Percentiles rank a stretch among this genome's conserved stretches.
Evolutionary conservation across 2,113 vertebrate species (phyloP).

Genomic region (Laticauda laticaudata): DNA sequence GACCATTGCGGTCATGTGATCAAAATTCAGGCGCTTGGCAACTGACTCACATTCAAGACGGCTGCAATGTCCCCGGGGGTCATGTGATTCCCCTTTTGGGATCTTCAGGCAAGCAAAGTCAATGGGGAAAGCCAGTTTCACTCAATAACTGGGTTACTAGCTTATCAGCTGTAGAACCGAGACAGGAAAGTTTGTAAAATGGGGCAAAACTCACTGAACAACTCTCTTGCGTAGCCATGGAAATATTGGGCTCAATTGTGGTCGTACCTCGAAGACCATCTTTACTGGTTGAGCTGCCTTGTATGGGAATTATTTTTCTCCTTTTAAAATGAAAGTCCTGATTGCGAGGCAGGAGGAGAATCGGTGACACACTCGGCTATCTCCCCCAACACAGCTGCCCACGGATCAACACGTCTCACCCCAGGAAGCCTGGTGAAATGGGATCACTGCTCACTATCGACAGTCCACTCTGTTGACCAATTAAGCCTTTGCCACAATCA

Average conservation of each 20-base stretch:
- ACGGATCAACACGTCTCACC: neutral
- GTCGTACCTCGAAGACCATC: too few species aligned
- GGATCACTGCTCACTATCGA: neutral
- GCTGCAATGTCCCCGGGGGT: too few species aligned
- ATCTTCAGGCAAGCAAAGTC: too few species aligned
- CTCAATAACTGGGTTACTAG: too few species aligned
- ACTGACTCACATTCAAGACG: too few species aligned
- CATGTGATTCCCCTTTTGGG: too few species aligned
- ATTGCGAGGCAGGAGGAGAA: neutral
- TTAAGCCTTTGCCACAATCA: constrained; percentile 28
- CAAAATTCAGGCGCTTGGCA: too few species aligned
- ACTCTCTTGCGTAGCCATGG: neutral
- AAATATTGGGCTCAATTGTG: too few species aligned
- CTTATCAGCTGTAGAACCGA: neutral
- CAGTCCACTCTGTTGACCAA: constrained; percentile 18
- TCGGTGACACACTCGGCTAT: neutral
- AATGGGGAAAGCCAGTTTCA: too few species aligned
- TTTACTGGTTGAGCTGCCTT: neutral
- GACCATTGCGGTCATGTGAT: too few species aligned
- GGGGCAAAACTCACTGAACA: neutral
- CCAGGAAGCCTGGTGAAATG: neutral
- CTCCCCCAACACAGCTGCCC: neutral
- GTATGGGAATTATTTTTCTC: neutral
- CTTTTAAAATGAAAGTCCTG: neutral
- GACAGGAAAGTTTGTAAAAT: neutral